phyloP scores from a whole-genome alignment of 2,888 invertebrate species.

The Helleia helle region DNA sequence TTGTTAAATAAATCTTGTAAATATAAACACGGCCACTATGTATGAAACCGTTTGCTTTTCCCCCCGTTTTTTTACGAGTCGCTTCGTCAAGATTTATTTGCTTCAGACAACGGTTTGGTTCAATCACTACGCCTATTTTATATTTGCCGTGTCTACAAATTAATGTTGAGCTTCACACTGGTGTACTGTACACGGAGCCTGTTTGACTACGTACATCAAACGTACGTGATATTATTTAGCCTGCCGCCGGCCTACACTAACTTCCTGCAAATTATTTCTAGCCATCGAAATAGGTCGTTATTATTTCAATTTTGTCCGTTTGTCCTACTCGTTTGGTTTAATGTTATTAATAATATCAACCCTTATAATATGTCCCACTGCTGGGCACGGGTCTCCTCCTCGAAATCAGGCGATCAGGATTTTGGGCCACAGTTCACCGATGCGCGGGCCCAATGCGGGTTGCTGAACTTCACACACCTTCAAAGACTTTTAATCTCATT shows the following conservation, averaged over 20 bases:
- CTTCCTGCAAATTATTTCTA: no score
- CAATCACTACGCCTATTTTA: slow-evolving; percentile 49
- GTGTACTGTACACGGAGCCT: slow-evolving; percentile 8
- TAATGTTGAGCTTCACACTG: background rate
- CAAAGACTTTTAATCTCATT: no score
- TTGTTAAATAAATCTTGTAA: slow-evolving; percentile 1
- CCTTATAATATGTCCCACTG: no score
- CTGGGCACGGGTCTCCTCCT: no score
- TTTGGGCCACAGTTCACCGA: no score
- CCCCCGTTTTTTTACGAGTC: slow-evolving; percentile 45
- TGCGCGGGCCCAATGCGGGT: no score
- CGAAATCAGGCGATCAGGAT: no score
- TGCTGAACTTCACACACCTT: no score
- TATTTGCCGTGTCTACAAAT: slow-evolving; percentile 29
- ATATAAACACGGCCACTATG: slow-evolving; percentile 24
- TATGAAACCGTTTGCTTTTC: slow-evolving; percentile 28
- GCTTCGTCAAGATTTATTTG: slow-evolving; percentile 43
- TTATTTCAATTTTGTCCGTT: background rate
- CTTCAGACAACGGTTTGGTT: slow-evolving; percentile 50
- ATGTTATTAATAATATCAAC: no score
- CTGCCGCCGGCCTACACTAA: no score
- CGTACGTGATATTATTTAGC: slow-evolving; percentile 1
- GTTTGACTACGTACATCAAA: slow-evolving; percentile 9
- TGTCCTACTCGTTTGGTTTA: no score
- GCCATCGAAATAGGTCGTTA: no score